Conservation (phyloP, 2,113 vertebrate genomes). For the Rostratula benghalensis region DNA sequence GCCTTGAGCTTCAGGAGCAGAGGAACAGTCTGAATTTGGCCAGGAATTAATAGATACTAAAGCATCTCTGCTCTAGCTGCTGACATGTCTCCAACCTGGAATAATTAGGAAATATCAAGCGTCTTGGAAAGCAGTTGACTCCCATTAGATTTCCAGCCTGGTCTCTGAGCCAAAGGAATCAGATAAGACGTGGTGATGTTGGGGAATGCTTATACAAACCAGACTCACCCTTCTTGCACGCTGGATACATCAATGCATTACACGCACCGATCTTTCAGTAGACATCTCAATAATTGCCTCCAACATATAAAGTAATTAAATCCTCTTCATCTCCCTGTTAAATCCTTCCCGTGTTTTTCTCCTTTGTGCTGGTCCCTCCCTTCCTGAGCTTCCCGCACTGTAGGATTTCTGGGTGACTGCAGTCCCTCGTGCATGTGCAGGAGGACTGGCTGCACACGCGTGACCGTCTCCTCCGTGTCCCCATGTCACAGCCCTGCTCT, state of each 20-base stretch:
- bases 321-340: neutral
- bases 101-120: constrained; percentile 25
- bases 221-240: neutral
- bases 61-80: neutral
- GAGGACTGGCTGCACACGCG: rapidly evolving
- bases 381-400: neutral
- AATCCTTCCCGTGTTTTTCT: neutral
- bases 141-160: constrained; percentile 11
- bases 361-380: neutral
- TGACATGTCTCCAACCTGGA: constrained; percentile 31
- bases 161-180: constrained; percentile 22
- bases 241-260: neutral
- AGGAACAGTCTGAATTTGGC: neutral
- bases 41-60: neutral
- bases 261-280: neutral
- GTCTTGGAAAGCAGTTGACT: constrained; percentile 34
- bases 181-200: neutral
- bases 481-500: rapidly evolving
- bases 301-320: neutral
- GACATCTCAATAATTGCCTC: neutral
- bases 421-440: rapidly evolving
- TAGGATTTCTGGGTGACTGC: neutral
- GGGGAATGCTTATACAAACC: constrained; percentile 25
- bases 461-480: rapidly evolving
- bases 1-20: neutral